Base-by-base conservation (phyloP, 1,140 invertebrate genomes). In the Epicauta chinensis region DNA sequence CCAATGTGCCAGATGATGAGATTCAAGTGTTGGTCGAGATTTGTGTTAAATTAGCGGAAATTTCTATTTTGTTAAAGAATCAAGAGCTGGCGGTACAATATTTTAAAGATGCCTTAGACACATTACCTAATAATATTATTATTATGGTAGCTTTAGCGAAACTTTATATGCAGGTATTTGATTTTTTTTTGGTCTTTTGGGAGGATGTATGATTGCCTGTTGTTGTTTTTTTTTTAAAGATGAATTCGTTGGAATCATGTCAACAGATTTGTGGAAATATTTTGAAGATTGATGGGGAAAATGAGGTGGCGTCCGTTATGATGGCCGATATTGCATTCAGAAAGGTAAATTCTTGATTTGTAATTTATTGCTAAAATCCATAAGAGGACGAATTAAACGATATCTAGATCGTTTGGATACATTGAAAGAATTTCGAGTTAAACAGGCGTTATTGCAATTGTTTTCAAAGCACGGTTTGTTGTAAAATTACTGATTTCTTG, bases 271-370 rank as follows among this genome's bases (percentile, higher is more conserved):
- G 93, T 65, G 79, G 84, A 32, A 80, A 84, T 4, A 74, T 98
- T 12, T 71, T 97, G 11, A 84, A 84, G 55, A 78, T 86, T 3
- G 91, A 97, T 65, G 83, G 84, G 14, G 88, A 93, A 56, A 94
- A 97, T 71, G 91, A 96, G 70, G 81, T 84, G 17, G 92, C 93
- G 2, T 89, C 88, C 2, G 83, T 97, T 53, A 93, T 98, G 84
- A 84, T 97, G 81, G 94, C 95, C 10, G 94, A 98, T 73, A 75
- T 98, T 23, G 91, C 93, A 49, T 97, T 97, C 67, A 76, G 91
- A 51, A 90, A 92, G 75, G 79, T 81, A 69, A 51, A 13, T 12
- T 1, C 10, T n/a, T 51, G 15, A 3, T 50, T 46, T 11, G 11
- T n/a, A n/a, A n/a, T n/a, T n/a, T n/a, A n/a, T n/a, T n/a, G n/a